Base-by-base conservation (phyloP, 2,797 vertebrate species). In the Sebastes hubbsi region DNA sequence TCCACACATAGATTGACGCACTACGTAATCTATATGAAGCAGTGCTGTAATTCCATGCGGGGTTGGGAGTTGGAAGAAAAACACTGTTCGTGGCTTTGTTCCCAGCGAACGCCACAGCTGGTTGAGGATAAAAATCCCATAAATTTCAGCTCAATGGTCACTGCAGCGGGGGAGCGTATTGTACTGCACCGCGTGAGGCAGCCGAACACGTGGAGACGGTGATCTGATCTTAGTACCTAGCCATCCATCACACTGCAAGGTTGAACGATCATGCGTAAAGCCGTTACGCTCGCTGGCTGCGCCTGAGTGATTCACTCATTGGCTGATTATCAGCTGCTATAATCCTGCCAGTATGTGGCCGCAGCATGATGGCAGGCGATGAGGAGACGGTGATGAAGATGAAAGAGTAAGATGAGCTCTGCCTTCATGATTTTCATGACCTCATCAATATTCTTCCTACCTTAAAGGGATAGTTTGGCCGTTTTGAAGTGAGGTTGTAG, bases 311-410 rank as follows among this genome's bases (percentile, higher is more conserved):
- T 78, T 88, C 77, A 80, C 82, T 86, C 62, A 83, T 62, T 78
- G 89, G 84, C 82, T 85, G 55, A 82, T 92, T 80, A 90, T 90
- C 78, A 82, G 74, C 81, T 38, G 72, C 81, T 77, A 77, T 82
- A 80, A 86, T 89, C 80, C 79, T 71, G 72, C 77, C 86, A 81
- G 83, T 62, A 16, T 64, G 65, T 49, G 68, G 77, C 80, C 75
- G 9, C 63, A 62, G 86, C 63, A 22, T 9, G 71, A 58, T 54
- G 81, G 55, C 73, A 77, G 66, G 46, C 69, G 55, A 85, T 24
- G 71, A 72, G 49, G 72, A 71, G 80, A 67, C 5, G n/a, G 36
- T 14, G 81, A 78, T 66, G 78, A 85, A 77, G 86, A 87, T 70
- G 78, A 81, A 86, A 81, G 73, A 80, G 22, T n/a, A 52, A 78